These are phyloP conservation scores for Epinephelus moara DNA, from an alignment of 2,113 vertebrate species.

Conservation along the genomic window DNA sequence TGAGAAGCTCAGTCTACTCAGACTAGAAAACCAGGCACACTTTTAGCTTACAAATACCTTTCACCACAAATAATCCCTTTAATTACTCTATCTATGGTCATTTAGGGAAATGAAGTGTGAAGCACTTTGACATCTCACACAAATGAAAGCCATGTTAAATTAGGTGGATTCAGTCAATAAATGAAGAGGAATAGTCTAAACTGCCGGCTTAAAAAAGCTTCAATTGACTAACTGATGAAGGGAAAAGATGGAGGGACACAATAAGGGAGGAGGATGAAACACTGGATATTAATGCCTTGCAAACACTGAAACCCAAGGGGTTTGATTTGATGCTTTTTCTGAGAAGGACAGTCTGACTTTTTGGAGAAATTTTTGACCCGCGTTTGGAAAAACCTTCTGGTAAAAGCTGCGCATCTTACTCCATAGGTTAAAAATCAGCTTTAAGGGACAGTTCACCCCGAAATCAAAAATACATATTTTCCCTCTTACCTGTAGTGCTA, in stretches of 20 bases:
- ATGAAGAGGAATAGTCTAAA: background rate
- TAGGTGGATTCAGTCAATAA: background rate
- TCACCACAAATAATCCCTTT: background rate
- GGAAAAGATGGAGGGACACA: background rate
- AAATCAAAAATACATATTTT: no score
- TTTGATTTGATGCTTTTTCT: background rate
- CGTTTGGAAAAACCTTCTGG: background rate
- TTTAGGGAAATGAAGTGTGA: background rate
- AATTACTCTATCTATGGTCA: no score
- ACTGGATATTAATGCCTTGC: background rate
- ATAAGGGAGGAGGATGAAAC: background rate
- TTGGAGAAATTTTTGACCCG: background rate
- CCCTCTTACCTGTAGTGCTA: no score
- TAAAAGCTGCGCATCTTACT: background rate
- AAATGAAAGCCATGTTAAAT: background rate
- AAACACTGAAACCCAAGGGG: background rate
- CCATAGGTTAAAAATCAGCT: background rate
- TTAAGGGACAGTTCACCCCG: no score
- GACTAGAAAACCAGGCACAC: background rate
- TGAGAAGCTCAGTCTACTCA: background rate
- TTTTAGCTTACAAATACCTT: background rate
- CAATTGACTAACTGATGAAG: background rate
- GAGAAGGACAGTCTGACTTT: background rate
- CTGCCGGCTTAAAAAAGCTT: constrained; percentile 1
- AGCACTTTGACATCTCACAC: background rate